phyloP scores from a whole-genome alignment of 2,888 invertebrate species.

The Hirtodrosophila cameraria region DNA sequence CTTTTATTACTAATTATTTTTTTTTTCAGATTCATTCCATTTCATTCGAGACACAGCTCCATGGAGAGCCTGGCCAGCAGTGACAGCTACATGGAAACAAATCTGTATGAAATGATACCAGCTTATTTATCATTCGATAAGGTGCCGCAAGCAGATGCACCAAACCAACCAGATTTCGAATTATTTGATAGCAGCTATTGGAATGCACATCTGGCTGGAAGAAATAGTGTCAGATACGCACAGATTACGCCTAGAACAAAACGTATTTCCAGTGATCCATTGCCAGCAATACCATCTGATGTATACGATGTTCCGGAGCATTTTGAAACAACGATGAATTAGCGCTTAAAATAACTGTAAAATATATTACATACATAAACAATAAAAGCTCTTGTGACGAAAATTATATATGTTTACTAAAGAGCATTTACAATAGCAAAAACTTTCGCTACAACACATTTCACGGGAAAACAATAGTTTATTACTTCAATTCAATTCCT shows the following conservation, averaged over 20 bases:
- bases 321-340: not conserved
- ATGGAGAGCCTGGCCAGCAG: slow-evolving; percentile 67
- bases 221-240: slow-evolving; percentile 57
- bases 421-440: too few species aligned
- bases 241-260: slow-evolving; percentile 60
- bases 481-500: too few species aligned
- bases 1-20: not conserved
- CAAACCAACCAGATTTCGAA: slow-evolving; percentile 16
- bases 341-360: not conserved
- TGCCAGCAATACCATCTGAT: slow-evolving; percentile 71
- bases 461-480: too few species aligned
- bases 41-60: slow-evolving; percentile 51
- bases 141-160: slow-evolving; percentile 16
- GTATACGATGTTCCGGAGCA: slow-evolving; percentile 13
- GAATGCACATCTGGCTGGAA: not conserved
- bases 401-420: too few species aligned
- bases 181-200: slow-evolving; percentile 18
- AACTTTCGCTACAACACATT: too few species aligned
- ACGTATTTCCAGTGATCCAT: slow-evolving; percentile 74
- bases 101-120: slow-evolving; percentile 79
- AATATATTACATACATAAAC: not conserved
- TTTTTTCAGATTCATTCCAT: slow-evolving; percentile 27
- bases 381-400: slow-evolving; percentile 36
- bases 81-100: slow-evolving; percentile 77
- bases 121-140: slow-evolving; percentile 56